Base-by-base conservation (phyloP, 2,888 invertebrate species). In the Stomorhina lunata region DNA sequence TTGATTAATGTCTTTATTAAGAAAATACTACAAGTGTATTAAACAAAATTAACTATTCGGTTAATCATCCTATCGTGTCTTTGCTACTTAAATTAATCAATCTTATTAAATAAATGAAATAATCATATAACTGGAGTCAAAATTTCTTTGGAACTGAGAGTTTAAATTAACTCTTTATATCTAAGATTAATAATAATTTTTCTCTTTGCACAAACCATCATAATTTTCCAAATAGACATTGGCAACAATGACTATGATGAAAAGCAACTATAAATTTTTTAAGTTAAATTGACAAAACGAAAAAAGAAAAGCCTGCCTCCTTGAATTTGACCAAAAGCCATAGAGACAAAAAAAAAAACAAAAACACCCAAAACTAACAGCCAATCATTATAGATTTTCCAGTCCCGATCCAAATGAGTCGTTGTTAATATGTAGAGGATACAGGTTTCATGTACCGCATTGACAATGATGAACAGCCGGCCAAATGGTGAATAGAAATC, bases 81-180 rank as follows among this genome's bases (percentile, higher is more conserved):
- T 17, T 59, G 20, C 27, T 40, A 40, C 7, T 59, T 27, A 76
- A 40, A n/a, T n/a, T n/a, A n/a, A n/a, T n/a, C n/a, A n/a, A n/a
- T n/a, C 48, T 48, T 40, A 66, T 76, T 66, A 59, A 76, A 29
- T 61, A 29, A 76, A 68, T 59, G 20, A 76, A 68, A 65, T 65
- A 75, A 68, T 76, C 48, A 59, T 3, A 68, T 27, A 68, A 20
- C 45, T 15, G 12, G n/a, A 48, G 15, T 37, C 29, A 20, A 20
- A 22, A 48, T 76, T 76, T 76, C 76, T 27, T 57, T 59, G 76
- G 59, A 68, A 66, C 9, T 6, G 32, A 66, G 25, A 45, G 37
- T 75, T 75, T 45, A 0, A 22, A 12, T 29, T 53, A n/a, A 37
- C 17, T 48, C 27, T 27, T 57, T 66, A 34, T 22, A 4, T 50